Evolutionary conservation across 2,113 vertebrate genomes (phyloP).

Genomic region (Engraulis encrasicolus): DNA sequence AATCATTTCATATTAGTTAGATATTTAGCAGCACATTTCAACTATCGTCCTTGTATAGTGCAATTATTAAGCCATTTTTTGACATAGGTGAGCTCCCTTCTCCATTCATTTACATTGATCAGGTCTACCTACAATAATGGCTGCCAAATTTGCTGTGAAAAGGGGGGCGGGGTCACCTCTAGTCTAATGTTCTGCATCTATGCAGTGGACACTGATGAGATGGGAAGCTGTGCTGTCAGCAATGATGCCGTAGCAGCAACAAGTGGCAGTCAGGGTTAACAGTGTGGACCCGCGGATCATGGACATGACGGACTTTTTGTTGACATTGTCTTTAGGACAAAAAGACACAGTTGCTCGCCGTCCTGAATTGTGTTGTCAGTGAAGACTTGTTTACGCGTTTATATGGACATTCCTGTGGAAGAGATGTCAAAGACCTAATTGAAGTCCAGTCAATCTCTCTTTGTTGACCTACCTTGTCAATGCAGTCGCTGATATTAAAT

Average conservation of each 20-base stretch:
- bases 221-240: neutral
- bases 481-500: neutral
- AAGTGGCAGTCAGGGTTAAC: neutral
- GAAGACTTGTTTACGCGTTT: neutral
- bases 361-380: neutral
- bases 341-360: neutral
- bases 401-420: neutral
- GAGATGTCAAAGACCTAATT: neutral
- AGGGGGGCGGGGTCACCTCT: no score
- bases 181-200: no score
- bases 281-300: neutral
- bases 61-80: no score
- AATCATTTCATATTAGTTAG: no score
- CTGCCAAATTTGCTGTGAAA: no score
- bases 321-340: neutral
- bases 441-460: no score
- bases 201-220: conserved; percentile 14
- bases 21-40: no score
- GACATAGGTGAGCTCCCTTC: no score
- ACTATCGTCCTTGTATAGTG: no score
- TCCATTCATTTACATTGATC: no score
- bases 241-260: neutral
- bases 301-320: neutral
- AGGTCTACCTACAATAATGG: no score
- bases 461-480: neutral